These are phyloP conservation scores for Apodemia hepburni DNA, from an alignment of 2,888 invertebrate genomes.

Conservation along the genomic window DNA sequence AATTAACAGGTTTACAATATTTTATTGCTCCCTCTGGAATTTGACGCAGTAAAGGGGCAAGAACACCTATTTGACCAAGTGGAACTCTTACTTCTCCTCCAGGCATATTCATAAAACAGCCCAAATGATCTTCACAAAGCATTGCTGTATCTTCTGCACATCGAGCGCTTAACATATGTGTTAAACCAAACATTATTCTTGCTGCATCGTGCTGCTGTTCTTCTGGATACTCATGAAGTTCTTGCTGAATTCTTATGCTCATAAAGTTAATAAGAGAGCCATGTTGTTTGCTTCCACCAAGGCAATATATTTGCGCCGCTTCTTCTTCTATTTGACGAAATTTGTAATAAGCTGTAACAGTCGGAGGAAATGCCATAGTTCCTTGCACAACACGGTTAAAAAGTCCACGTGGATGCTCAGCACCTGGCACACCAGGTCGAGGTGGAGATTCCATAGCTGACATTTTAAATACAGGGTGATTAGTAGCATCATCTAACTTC, in stretches of 20 bases:
- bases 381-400: conserved; percentile 83
- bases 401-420: conserved; percentile 75
- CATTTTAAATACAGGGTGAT: conserved; percentile 81
- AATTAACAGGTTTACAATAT: conserved; percentile 85
- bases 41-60: conserved; percentile 83
- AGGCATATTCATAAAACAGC: conserved; percentile 77
- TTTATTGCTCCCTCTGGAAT: conserved; percentile 81
- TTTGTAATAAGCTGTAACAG: conserved; percentile 81
- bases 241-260: conserved; percentile 83
- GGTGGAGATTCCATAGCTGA: conserved; percentile 82
- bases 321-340: conserved; percentile 84
- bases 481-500: conserved; percentile 74
- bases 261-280: conserved; percentile 84
- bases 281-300: conserved; percentile 80
- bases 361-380: conserved; percentile 80
- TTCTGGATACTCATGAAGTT: conserved; percentile 82
- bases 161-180: conserved; percentile 80
- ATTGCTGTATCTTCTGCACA: conserved; percentile 82
- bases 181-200: conserved; percentile 83
- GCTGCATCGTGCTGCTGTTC: conserved; percentile 84
- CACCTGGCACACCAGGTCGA: conserved; percentile 72
- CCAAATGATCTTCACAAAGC: conserved; percentile 58
- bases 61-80: conserved; percentile 81
- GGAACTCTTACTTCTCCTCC: conserved; percentile 81
- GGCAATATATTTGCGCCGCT: conserved; percentile 81